Conservation (phyloP, 2,888 invertebrate genomes). For the Drosophila paranaensis region DNA sequence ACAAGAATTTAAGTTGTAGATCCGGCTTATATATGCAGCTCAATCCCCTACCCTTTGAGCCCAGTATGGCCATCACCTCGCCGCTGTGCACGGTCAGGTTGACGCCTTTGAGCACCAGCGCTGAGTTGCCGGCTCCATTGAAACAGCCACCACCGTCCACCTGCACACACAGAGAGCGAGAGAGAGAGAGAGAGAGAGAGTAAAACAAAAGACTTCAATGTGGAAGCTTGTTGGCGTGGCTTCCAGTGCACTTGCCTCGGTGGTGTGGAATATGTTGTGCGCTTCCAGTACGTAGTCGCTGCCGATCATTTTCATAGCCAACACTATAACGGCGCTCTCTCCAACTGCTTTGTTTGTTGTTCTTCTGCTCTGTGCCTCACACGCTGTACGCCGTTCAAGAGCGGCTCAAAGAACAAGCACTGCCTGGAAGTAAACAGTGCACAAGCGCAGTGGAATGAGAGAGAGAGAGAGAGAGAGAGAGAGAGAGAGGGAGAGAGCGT, state of each 20-base stretch:
- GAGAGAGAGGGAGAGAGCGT: background rate
- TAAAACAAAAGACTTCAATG: slow-evolving; percentile 51
- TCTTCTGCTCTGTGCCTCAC: slow-evolving; percentile 50
- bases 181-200: slow-evolving; percentile 4
- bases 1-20: background rate
- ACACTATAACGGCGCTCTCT: slow-evolving; percentile 23
- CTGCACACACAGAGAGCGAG: slow-evolving; percentile 83
- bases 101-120: slow-evolving; percentile 96
- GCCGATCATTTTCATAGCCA: slow-evolving; percentile 88
- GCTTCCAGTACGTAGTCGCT: slow-evolving; percentile 95
- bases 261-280: slow-evolving; percentile 94
- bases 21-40: background rate
- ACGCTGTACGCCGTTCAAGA: slow-evolving; percentile 60
- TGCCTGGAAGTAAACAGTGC: slow-evolving; percentile 44
- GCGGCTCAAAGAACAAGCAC: slow-evolving; percentile 53
- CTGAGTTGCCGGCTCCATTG: slow-evolving; percentile 92
- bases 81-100: slow-evolving; percentile 96
- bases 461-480: slow-evolving; percentile 10
- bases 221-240: slow-evolving; percentile 5
- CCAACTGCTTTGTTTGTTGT: slow-evolving; percentile 55
- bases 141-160: slow-evolving; percentile 92
- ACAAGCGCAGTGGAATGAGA: slow-evolving; percentile 16
- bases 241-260: slow-evolving; percentile 87
- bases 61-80: slow-evolving; percentile 96
- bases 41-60: slow-evolving; percentile 91